These are phyloP conservation scores for Anadara kagoshimensis DNA, from an alignment of 1,140 invertebrate genomes.

Conservation along the genomic window DNA sequence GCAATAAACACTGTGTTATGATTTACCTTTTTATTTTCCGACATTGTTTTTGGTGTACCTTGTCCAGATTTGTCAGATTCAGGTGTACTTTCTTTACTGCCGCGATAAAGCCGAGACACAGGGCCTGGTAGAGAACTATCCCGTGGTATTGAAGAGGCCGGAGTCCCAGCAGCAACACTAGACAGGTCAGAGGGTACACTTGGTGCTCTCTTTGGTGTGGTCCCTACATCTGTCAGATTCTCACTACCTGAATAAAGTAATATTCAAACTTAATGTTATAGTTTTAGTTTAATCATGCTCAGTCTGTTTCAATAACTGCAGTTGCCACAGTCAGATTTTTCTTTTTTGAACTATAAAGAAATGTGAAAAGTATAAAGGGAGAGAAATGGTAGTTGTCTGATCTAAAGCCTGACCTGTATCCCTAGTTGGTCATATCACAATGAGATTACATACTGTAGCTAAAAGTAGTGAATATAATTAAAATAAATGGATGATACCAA, in stretches of 20 bases:
- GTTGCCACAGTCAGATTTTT: background rate
- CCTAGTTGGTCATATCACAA: no score
- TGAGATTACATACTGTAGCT: no score
- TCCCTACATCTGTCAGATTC: slow-evolving; percentile 48
- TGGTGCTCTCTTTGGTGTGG: slow-evolving; percentile 47
- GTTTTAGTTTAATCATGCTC: background rate
- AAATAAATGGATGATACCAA: no score
- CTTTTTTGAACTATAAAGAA: background rate
- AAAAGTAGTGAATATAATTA: no score
- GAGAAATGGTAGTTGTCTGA: no score
- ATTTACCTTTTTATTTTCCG: no score
- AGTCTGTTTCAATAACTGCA: no score
- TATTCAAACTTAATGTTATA: background rate
- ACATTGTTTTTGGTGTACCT: no score
- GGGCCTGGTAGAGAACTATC: slow-evolving; percentile 1
- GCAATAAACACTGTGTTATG: no score
- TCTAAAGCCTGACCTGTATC: no score
- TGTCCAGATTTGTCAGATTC: background rate
- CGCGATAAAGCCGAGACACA: slow-evolving; percentile 7
- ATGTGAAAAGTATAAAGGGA: no score
- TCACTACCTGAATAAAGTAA: slow-evolving; percentile 52
- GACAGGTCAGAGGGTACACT: slow-evolving; percentile 47
- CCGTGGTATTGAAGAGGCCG: background rate
- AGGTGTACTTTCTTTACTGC: slow-evolving; percentile 33
- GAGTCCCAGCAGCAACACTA: slow-evolving; percentile 24